phyloP scores from a whole-genome alignment of 2,113 vertebrate species.

The Rhea pennata region DNA sequence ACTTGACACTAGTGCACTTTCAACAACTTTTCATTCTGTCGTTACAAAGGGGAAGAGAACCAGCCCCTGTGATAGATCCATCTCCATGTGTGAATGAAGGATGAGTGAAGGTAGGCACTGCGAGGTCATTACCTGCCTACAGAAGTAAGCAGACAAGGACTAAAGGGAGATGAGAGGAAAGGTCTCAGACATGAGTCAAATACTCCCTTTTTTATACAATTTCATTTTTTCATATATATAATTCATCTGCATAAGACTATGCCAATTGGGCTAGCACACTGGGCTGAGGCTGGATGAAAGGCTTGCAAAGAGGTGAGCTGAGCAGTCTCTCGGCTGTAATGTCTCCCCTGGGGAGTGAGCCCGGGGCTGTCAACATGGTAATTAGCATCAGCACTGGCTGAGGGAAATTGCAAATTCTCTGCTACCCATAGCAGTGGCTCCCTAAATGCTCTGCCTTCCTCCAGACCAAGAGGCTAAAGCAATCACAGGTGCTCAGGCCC shows the following conservation, averaged over 20 bases:
- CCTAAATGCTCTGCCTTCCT: not conserved
- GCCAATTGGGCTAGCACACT: no score
- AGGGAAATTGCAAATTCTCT: not conserved
- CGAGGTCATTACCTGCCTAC: not conserved
- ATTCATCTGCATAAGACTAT: not conserved
- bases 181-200: not conserved
- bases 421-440: not conserved
- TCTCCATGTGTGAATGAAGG: not conserved
- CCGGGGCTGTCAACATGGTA: not conserved
- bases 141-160: not conserved
- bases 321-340: no score
- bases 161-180: not conserved
- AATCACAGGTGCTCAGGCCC: rapidly evolving
- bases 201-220: not conserved
- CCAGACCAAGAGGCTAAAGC: not conserved
- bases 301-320: no score
- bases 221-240: not conserved
- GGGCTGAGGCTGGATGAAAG: no score
- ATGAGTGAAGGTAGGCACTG: not conserved
- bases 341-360: not conserved
- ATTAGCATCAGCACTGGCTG: not conserved
- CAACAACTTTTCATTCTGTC: not conserved
- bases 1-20: not conserved
- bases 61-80: not conserved
- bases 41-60: not conserved